phyloP scores from a whole-genome alignment of 1,140 invertebrate genomes.

The Drosophila busckii region DNA sequence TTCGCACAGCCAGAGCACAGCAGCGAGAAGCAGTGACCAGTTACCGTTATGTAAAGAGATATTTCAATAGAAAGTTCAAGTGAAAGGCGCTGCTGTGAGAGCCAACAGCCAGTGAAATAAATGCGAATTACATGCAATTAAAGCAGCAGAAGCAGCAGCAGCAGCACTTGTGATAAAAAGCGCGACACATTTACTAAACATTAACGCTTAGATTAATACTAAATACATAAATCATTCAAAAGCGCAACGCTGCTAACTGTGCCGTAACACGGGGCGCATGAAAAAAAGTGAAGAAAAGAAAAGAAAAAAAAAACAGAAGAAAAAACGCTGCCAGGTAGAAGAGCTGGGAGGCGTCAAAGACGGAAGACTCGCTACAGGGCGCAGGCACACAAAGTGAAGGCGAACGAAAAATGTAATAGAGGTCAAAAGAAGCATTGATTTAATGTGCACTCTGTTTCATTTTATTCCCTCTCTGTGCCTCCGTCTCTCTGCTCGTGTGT shows the following conservation, averaged over 20 bases:
- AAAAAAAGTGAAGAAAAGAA: conserved; percentile 1
- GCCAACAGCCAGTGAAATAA: conserved; percentile 5
- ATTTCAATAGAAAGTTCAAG: conserved; percentile 62
- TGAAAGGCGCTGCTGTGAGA: conserved; percentile 58
- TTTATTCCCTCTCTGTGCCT: conserved; percentile 18
- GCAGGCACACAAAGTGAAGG: conserved; percentile 26
- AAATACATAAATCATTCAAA: conserved; percentile 16
- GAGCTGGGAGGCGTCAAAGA: conserved; percentile 25
- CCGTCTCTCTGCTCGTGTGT: conserved; percentile 9
- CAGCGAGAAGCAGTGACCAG: conserved; percentile 46
- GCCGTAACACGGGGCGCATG: conserved; percentile 52
- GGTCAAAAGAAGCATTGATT: conserved; percentile 77
- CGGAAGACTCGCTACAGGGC: too few relatives aligned
- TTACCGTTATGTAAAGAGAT: conserved; percentile 52
- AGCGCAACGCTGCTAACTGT: conserved; percentile 38
- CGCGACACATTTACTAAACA: conserved; percentile 8
- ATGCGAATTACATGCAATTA: conserved; percentile 12
- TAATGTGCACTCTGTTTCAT: conserved; percentile 55
- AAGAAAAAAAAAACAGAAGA: conserved; percentile 20
- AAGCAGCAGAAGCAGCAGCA: too few relatives aligned
- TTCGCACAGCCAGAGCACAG: conserved; percentile 50
- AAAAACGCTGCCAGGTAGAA: conserved; percentile 23
- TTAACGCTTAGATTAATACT: conserved; percentile 1
- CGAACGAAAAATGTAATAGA: conserved; percentile 71
- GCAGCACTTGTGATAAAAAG: conserved; percentile 34